Percentiles rank a stretch among this genome's conserved stretches.
phyloP scores from a whole-genome alignment of 1,140 invertebrate species.

The Phymastichus coffea region DNA sequence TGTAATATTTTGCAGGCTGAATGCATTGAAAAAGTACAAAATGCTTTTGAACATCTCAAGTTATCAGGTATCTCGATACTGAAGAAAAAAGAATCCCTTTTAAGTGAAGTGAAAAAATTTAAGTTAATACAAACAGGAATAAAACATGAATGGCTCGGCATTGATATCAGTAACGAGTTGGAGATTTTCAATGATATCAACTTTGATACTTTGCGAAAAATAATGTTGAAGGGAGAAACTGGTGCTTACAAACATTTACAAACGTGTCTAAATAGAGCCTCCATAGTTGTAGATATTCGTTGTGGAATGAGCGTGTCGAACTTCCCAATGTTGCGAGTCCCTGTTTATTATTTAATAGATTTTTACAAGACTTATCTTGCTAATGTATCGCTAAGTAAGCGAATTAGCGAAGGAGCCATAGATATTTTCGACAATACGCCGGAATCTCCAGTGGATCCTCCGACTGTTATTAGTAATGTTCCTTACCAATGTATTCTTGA shows the following conservation, averaged over 20 bases:
- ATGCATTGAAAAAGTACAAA: conserved; percentile 37
- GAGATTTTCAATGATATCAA: conserved; percentile 40
- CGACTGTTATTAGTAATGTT: conserved; percentile 13
- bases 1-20: conserved; percentile 28
- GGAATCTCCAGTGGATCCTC: background rate
- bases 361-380: conserved; percentile 36
- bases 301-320: too few species aligned
- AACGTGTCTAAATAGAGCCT: conserved; percentile 16
- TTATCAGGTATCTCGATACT: conserved; percentile 28
- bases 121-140: conserved; percentile 26
- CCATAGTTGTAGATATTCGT: conserved; percentile 3
- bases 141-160: conserved; percentile 31
- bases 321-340: conserved; percentile 38
- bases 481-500: conserved; percentile 32
- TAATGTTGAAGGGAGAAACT: conserved; percentile 38
- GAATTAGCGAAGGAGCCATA: conserved; percentile 12
- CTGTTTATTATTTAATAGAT: conserved; percentile 42
- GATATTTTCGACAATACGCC: conserved; percentile 10
- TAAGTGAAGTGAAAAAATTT: conserved; percentile 35
- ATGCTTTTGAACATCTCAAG: conserved; percentile 38
- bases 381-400: conserved; percentile 30
- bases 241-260: conserved; percentile 32
- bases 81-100: conserved; percentile 35
- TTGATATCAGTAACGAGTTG: conserved; percentile 38
- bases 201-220: conserved; percentile 44